Conservation (phyloP, 2,797 vertebrate species). For the Hipposideros larvatus region DNA sequence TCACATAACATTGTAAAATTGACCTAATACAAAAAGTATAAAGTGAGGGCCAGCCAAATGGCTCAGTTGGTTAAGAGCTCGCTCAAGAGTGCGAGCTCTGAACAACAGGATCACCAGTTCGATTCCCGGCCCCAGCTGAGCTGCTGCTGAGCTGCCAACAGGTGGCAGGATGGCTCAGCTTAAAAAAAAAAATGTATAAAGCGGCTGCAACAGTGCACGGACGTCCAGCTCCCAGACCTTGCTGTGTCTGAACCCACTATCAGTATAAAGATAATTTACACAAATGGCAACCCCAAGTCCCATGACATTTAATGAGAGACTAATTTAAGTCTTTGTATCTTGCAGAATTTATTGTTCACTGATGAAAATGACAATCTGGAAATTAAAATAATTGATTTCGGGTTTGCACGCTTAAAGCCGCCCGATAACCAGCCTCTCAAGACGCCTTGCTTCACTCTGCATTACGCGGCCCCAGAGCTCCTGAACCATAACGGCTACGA, state of each 20-base stretch:
- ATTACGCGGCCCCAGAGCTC: slow-evolving; percentile 98
- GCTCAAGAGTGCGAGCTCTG: too few relatives aligned
- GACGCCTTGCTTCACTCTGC: slow-evolving; percentile 98
- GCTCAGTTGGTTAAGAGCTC: too few relatives aligned
- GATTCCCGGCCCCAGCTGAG: too few relatives aligned
- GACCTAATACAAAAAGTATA: not conserved
- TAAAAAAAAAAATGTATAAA: too few relatives aligned
- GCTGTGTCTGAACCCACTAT: not conserved
- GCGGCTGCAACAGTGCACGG: not conserved
- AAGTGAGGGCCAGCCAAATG: too few relatives aligned
- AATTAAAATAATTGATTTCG: slow-evolving; percentile 99
- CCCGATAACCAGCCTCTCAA: slow-evolving; percentile 99
- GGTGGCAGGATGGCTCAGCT: too few relatives aligned
- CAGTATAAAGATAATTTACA: not conserved
- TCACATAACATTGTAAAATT: not conserved
- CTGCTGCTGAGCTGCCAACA: too few relatives aligned
- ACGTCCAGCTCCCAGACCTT: not conserved
- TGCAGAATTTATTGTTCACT: slow-evolving; percentile 97
- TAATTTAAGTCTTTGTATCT: slow-evolving; percentile 69
- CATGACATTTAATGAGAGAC: not conserved
- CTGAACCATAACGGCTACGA: slow-evolving; percentile 97
- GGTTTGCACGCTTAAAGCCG: slow-evolving; percentile 98
- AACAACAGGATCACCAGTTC: too few relatives aligned
- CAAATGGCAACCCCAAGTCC: not conserved
- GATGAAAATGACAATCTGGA: slow-evolving; percentile 97